A percentile compares a stretch with the other conserved stretches of the same genome.
Evolutionary conservation across 2,888 invertebrate genomes (phyloP).

Genomic region (Xestia xanthographa): DNA sequence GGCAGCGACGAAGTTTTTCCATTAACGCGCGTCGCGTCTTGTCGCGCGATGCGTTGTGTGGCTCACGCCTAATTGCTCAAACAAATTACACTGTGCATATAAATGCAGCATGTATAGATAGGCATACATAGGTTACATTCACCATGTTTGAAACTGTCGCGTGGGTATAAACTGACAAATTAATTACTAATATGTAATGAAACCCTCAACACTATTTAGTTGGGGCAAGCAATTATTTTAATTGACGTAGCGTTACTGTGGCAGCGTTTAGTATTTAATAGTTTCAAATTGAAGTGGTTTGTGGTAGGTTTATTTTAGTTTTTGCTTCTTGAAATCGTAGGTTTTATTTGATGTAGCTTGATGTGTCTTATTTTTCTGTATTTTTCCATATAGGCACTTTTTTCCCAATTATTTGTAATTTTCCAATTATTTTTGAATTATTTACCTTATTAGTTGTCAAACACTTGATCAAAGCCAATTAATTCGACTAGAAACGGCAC

Average conservation of each 20-base stretch:
- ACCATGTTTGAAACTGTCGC: not conserved
- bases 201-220: conserved; percentile 19
- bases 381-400: not conserved
- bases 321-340: not conserved
- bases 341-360: not conserved
- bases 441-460: not conserved
- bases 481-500: not conserved
- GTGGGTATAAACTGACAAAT: conserved; percentile 9
- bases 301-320: not conserved
- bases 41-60: conserved; percentile 25
- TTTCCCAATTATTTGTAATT: not conserved
- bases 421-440: not conserved
- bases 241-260: conserved; percentile 16
- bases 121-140: not conserved
- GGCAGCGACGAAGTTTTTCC: not conserved
- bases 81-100: not conserved
- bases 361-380: not conserved
- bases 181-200: conserved; percentile 20
- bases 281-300: conserved; percentile 22
- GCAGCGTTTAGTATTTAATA: conserved; percentile 25
- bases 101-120: not conserved
- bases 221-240: conserved; percentile 35
- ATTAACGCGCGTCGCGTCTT: conserved; percentile 1
- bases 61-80: conserved; percentile 29
- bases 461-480: not conserved